These are phyloP conservation scores for Lycophotia porphyrea DNA, from an alignment of 2,888 invertebrate genomes.

Conservation along the genomic window DNA sequence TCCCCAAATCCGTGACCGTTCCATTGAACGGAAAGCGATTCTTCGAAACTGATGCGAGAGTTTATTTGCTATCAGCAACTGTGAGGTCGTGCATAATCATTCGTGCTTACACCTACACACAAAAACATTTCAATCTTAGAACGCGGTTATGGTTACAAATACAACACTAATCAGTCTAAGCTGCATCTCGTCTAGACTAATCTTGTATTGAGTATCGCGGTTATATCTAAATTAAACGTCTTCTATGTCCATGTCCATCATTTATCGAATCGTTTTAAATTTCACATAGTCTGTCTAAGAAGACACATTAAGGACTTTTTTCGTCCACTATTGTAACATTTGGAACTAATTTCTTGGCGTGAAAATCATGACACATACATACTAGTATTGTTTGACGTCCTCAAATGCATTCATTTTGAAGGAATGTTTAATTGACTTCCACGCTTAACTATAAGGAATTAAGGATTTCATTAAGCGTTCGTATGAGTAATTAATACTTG, in stretches of 20 bases:
- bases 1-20: slow-evolving; percentile 72
- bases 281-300: neutral
- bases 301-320: neutral
- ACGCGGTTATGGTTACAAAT: neutral
- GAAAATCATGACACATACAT: neutral
- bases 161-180: neutral
- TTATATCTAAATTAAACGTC: neutral
- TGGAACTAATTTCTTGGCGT: neutral
- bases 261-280: neutral
- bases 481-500: slow-evolving; percentile 87
- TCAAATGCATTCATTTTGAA: slow-evolving; percentile 46
- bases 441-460: slow-evolving; percentile 74
- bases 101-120: slow-evolving; percentile 52
- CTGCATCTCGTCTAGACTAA: slow-evolving; percentile 1
- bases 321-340: neutral
- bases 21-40: slow-evolving; percentile 83
- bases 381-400: slow-evolving; percentile 3
- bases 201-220: neutral
- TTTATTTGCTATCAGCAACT: slow-evolving; percentile 76
- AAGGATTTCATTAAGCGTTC: slow-evolving; percentile 80
- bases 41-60: slow-evolving; percentile 81
- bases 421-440: slow-evolving; percentile 51
- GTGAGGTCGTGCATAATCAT: slow-evolving; percentile 70
- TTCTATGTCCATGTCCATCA: neutral
- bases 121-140: slow-evolving; percentile 11